Evolutionary conservation across 1,140 invertebrate genomes (phyloP).

Genomic region (Matsumurasca onukii): DNA sequence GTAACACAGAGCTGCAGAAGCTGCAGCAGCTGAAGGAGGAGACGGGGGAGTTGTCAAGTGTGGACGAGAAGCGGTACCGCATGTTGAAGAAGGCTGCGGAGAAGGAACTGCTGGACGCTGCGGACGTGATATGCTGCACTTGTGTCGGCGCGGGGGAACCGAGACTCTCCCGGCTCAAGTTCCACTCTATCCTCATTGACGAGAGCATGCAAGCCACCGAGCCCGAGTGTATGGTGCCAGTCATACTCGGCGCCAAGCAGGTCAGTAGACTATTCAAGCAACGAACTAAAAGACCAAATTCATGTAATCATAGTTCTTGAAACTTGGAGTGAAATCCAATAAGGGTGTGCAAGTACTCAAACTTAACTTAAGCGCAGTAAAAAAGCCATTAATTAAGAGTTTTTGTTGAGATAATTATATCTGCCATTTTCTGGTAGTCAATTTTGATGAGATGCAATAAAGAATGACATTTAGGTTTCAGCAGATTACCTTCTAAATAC

Average conservation of each 20-base stretch:
- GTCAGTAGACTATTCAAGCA: no score
- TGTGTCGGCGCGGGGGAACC: conserved; percentile 98
- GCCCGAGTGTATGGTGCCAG: conserved; percentile 98
- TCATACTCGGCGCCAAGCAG: conserved; percentile 93
- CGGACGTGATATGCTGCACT: conserved; percentile 99
- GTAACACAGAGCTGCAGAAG: conserved; percentile 89
- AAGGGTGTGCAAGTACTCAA: no score
- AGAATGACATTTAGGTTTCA: no score
- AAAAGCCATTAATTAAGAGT: no score
- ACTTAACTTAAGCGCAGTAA: no score
- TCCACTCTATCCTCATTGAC: conserved; percentile 97
- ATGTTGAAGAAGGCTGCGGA: conserved; percentile 91
- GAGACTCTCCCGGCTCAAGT: conserved; percentile 85
- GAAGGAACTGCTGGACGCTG: conserved; percentile 88
- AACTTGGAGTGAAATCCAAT: no score
- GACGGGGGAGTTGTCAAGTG: conserved; percentile 90
- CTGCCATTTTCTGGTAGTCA: no score
- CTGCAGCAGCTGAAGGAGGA: conserved; percentile 97
- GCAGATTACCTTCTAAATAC: no score
- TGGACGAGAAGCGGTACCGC: conserved; percentile 94
- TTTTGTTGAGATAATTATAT: no score
- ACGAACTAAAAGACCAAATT: no score
- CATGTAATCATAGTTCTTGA: no score
- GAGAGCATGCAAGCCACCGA: conserved; percentile 97
- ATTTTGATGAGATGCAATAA: no score